These are phyloP conservation scores for Loris lydekkerianus DNA, from an alignment of 2,797 vertebrate species.

Conservation along the genomic window DNA sequence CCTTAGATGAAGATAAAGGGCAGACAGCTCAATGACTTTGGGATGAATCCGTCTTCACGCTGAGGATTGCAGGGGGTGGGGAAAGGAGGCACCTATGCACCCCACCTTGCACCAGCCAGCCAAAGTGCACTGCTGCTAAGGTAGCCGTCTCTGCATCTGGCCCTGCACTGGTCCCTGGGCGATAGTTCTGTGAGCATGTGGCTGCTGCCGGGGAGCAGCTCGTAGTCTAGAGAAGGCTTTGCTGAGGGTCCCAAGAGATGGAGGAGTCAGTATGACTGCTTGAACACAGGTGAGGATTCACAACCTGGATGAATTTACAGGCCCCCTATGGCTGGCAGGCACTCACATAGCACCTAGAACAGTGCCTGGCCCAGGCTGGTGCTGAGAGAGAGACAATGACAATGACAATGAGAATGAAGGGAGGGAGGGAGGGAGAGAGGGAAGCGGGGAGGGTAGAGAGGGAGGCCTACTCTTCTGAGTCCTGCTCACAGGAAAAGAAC, in stretches of 20 bases:
- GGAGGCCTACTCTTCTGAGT: too few relatives aligned
- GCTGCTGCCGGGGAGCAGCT: not conserved
- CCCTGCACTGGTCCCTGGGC: not conserved
- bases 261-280: not conserved
- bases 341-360: not conserved
- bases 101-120: not conserved
- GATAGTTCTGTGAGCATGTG: rapidly evolving
- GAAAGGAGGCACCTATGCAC: not conserved
- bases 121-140: too few relatives aligned
- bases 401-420: not conserved
- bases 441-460: not conserved
- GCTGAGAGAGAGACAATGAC: not conserved
- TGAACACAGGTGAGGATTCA: not conserved
- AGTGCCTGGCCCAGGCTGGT: not conserved
- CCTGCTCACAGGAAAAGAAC: not conserved
- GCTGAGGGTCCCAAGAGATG: not conserved
- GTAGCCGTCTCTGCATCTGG: too few relatives aligned
- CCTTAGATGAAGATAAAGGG: conserved; percentile 67
- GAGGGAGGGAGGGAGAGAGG: too few relatives aligned
- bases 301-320: not conserved
- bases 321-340: not conserved
- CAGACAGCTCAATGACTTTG: conserved; percentile 1
- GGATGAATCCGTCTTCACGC: conserved; percentile 30
- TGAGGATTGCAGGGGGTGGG: not conserved
- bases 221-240: not conserved